Conservation (phyloP, 2,797 vertebrate genomes). For the Cetoscarus ocellatus region DNA sequence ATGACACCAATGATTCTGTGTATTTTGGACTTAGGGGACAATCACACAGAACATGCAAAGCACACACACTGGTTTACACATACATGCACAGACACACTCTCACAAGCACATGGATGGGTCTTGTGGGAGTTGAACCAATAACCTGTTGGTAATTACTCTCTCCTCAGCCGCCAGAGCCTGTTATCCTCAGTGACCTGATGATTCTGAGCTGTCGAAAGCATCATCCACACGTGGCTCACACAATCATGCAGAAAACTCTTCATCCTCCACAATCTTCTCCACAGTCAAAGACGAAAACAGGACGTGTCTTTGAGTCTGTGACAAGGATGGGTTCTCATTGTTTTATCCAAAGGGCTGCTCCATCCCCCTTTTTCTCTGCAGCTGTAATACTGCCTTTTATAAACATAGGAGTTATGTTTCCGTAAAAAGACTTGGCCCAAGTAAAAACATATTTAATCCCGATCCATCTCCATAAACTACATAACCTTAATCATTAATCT, state of each 20-base stretch:
- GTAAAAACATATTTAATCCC: too few relatives aligned
- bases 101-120: slow-evolving; percentile 64
- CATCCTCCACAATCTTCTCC: slow-evolving; percentile 37
- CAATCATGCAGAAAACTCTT: slow-evolving; percentile 16
- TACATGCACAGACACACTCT: slow-evolving; percentile 18
- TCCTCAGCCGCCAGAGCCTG: slow-evolving; percentile 77
- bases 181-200: slow-evolving; percentile 78
- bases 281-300: slow-evolving; percentile 53
- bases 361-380: slow-evolving; percentile 24
- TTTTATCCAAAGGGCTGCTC: slow-evolving; percentile 62
- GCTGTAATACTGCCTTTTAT: slow-evolving; percentile 65
- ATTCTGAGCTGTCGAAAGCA: slow-evolving; percentile 79
- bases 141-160: slow-evolving; percentile 83
- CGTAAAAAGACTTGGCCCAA: too few relatives aligned
- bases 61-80: slow-evolving; percentile 29
- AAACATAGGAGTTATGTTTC: slow-evolving; percentile 53
- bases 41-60: slow-evolving; percentile 38
- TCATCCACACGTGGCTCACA: slow-evolving; percentile 59
- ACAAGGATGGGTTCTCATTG: slow-evolving; percentile 61
- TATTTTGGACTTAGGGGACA: slow-evolving; percentile 62
- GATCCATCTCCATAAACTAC: slow-evolving; percentile 14
- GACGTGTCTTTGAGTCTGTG: slow-evolving; percentile 29
- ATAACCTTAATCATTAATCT: too few relatives aligned
- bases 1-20: too few relatives aligned
- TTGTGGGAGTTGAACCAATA: slow-evolving; percentile 81